Evolutionary conservation across 2,797 vertebrate genomes (phyloP).

Genomic region (Characodon lateralis): DNA sequence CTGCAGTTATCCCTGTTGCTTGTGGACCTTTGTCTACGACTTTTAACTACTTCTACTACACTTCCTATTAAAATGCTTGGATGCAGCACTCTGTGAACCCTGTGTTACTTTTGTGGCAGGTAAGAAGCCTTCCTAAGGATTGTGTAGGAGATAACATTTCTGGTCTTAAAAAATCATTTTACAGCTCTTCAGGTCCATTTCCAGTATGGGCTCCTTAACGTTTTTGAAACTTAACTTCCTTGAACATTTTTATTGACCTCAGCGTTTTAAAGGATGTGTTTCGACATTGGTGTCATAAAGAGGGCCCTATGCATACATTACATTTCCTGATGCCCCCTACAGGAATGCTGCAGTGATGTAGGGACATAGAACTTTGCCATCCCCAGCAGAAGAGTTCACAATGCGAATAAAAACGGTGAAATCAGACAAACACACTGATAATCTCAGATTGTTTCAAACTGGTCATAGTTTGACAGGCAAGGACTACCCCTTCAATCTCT

Average conservation of each 20-base stretch:
- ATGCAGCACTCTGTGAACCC: not conserved
- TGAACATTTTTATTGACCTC: not conserved
- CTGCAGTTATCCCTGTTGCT: not conserved
- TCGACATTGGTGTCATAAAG: not conserved
- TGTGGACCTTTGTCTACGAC: not conserved
- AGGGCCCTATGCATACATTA: not conserved
- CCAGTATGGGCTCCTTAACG: not conserved
- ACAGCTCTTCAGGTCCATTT: not conserved
- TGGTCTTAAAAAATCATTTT: too few species aligned
- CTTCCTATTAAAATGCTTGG: not conserved
- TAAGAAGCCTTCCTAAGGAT: not conserved
- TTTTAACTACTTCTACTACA: not conserved
- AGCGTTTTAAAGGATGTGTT: not conserved
- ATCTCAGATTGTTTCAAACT: too few species aligned
- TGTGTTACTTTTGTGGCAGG: not conserved
- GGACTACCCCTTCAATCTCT: too few species aligned
- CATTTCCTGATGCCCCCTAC: not conserved
- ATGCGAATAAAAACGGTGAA: too few species aligned
- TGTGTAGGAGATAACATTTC: too few species aligned
- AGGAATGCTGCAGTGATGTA: too few species aligned
- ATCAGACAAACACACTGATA: too few species aligned
- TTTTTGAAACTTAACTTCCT: not conserved
- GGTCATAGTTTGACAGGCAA: too few species aligned
- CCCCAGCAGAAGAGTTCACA: too few species aligned
- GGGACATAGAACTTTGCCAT: too few species aligned